Evolutionary conservation across 2,797 vertebrate species (phyloP).

Genomic region (Melanotaenia boesemani): DNA sequence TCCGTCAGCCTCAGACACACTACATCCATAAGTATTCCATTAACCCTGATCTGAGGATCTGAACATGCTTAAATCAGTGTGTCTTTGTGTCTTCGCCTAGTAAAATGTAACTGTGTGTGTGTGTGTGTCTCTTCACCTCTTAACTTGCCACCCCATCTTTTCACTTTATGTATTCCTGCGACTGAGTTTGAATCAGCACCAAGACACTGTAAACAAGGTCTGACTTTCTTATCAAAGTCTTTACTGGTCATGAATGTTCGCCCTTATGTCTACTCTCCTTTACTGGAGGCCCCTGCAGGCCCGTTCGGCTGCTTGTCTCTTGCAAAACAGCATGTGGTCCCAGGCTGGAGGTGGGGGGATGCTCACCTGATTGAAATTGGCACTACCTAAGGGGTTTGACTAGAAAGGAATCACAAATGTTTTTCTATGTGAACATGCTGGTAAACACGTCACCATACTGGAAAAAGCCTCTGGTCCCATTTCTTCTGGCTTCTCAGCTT

Average conservation of each 20-base stretch:
- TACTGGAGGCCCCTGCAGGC: conserved; percentile 38
- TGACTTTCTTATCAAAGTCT: conserved; percentile 32
- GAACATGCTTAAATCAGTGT: conserved; percentile 57
- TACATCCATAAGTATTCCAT: conserved; percentile 82
- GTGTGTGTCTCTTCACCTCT: background rate
- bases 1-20: conserved; percentile 61
- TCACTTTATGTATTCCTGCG: conserved; percentile 50
- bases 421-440: conserved; percentile 3
- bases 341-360: background rate
- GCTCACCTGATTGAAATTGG: conserved; percentile 49
- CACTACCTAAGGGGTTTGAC: conserved; percentile 35
- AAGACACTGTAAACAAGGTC: conserved; percentile 62
- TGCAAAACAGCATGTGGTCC: conserved; percentile 44
- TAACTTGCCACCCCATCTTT: background rate
- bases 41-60: conserved; percentile 76
- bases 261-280: conserved; percentile 20
- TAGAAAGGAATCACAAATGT: conserved; percentile 34
- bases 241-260: conserved; percentile 19
- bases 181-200: conserved; percentile 40
- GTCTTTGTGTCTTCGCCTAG: conserved; percentile 39
- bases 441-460: conserved; percentile 13
- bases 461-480: background rate
- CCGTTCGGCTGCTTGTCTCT: conserved; percentile 34
- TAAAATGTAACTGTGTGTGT: conserved; percentile 29
- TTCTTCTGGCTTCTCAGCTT: background rate